These are phyloP conservation scores for Solenodon paradoxus DNA, from an alignment of 2,113 vertebrate species.

Conservation along the genomic window DNA sequence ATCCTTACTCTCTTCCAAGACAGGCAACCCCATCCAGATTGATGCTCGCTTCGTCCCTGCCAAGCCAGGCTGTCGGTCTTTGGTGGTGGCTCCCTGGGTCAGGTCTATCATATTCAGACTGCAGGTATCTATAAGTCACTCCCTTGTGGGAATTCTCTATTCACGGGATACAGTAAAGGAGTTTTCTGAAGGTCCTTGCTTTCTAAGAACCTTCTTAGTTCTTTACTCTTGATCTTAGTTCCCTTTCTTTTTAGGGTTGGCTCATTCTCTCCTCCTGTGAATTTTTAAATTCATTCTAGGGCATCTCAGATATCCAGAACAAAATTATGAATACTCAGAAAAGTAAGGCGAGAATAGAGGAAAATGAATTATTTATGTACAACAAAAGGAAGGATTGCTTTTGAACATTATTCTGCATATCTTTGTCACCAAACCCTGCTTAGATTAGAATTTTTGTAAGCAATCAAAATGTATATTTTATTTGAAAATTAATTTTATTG, in stretches of 20 bases:
- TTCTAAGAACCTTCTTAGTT: neutral
- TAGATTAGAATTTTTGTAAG: neutral
- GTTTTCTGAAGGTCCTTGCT: neutral
- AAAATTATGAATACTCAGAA: neutral
- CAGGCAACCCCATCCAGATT: neutral
- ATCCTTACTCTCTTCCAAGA: neutral
- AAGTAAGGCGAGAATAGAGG: neutral
- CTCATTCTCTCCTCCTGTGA: neutral
- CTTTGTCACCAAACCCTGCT: neutral
- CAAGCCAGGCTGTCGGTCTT: neutral
- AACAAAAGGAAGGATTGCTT: neutral
- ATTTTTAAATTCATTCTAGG: neutral
- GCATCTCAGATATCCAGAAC: neutral
- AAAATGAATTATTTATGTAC: neutral
- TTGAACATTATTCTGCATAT: neutral
- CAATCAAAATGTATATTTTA: neutral
- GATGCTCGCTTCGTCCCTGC: neutral
- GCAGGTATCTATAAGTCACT: neutral
- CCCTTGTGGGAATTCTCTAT: neutral
- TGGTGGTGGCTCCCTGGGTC: accelerated
- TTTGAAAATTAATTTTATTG: too few species aligned
- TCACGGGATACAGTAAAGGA: neutral
- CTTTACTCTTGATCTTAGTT: neutral
- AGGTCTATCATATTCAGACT: neutral
- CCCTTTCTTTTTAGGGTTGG: neutral